Evolutionary conservation across 2,113 vertebrate species (phyloP), one percentile per base, ranked within the genome.

Genomic region (Nasalis larvatus): DNA sequence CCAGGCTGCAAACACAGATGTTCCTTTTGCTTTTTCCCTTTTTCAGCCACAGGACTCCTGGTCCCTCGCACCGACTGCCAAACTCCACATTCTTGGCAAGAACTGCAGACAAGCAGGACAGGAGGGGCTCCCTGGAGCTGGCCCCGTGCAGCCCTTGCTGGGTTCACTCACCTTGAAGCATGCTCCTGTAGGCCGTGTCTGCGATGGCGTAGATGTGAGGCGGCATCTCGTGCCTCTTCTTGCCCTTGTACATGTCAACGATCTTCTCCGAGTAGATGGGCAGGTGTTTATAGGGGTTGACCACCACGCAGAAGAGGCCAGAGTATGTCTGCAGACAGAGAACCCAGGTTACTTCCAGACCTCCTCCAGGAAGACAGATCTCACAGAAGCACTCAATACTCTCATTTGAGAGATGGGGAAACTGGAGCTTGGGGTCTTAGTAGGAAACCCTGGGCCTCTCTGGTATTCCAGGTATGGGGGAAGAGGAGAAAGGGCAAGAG

Each of bases 201-300:
- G 99, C 99, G 1, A 99, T 99, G 89, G 99, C 98, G 0, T 99
- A 99, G 99, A 99, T 99, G 95, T 99, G 99, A 0, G 99, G 99
- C 0, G 99, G 99, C 98, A 99, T 99, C 98, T 99, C 99, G 0
- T 99, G 99, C 77, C 99, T 99, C 98, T 99, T 99, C 99, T 99
- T 99, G 86, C 99, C 99, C 98, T 99, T 99, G 99, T 99, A 99
- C 99, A 99, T 99, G 56, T 99, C 99, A 0, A 99, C 99, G 45
- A 99, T 99, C 98, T 99, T 99, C 98, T 99, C 99, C 0, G 99
- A 99, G 97, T 99, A 99, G 98, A 99, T 99, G 98, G 99, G 99
- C 96, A 99, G 98, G 94, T 99, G 99, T 98, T 99, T 99, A 96
- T 99, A 99, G 2, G 99, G 99, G 94, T 99, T 99, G 93, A 99